phyloP scores from a whole-genome alignment of 2,113 vertebrate genomes.

The Varanus komodoensis region DNA sequence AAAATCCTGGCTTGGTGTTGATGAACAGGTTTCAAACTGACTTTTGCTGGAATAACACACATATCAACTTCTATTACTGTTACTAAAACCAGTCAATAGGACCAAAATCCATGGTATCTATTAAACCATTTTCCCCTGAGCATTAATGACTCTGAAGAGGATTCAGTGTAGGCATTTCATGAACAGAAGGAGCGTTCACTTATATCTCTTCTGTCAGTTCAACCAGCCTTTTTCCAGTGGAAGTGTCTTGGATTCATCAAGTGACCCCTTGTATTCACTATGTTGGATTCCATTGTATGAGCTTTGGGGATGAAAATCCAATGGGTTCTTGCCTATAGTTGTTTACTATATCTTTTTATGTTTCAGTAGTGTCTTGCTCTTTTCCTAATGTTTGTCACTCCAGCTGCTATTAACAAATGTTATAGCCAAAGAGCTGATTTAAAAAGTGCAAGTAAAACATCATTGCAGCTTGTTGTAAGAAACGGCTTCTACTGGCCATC shows the following conservation, averaged over 20 bases:
- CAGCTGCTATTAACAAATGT: background rate
- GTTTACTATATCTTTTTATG: background rate
- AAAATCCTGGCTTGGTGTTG: background rate
- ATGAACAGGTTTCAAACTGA: background rate
- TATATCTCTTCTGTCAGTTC: background rate
- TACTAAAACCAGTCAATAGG: background rate
- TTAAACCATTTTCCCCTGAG: background rate
- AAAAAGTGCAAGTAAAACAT: background rate
- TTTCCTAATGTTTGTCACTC: background rate
- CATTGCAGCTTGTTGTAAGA: constrained; percentile 1
- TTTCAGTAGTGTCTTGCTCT: background rate
- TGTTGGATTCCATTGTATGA: background rate
- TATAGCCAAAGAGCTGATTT: background rate
- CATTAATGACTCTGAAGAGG: background rate
- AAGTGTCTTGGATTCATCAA: background rate
- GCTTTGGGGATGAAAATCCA: background rate
- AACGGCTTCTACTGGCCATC: background rate
- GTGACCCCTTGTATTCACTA: background rate
- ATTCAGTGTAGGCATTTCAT: background rate
- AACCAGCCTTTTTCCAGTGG: background rate
- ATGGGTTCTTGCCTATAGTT: background rate
- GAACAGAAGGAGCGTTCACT: background rate
- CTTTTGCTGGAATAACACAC: background rate
- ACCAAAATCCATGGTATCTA: too few relatives aligned
- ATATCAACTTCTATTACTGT: background rate